phyloP scores from a whole-genome alignment of 2,797 vertebrate species.

The Oceanodroma leucorhoa region DNA sequence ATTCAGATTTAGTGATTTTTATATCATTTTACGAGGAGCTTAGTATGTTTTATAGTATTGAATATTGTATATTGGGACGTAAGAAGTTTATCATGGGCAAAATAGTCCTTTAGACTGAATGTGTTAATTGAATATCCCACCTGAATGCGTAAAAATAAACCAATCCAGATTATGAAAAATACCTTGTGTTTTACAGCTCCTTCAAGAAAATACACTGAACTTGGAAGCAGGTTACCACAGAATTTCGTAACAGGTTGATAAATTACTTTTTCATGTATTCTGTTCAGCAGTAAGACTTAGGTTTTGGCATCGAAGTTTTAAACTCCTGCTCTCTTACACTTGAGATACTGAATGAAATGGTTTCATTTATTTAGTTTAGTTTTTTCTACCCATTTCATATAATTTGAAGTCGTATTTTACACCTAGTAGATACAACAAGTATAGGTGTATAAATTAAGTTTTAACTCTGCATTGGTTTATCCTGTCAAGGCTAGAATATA shows the following conservation, averaged over 20 bases:
- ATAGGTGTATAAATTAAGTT: neutral
- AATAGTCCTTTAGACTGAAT: neutral
- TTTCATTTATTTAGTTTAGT: neutral
- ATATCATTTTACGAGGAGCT: neutral
- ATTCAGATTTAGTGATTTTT: neutral
- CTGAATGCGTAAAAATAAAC: conserved; percentile 13
- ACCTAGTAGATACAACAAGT: neutral
- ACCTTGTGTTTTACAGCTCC: conserved; percentile 68
- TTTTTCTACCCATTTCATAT: neutral
- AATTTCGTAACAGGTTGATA: conserved; percentile 66
- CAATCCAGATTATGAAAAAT: conserved; percentile 59
- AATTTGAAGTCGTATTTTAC: neutral
- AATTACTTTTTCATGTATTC: conserved; percentile 64
- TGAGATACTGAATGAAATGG: neutral
- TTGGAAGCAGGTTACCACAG: conserved; percentile 66
- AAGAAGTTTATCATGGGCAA: neutral
- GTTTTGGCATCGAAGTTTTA: neutral
- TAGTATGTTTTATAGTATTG: neutral
- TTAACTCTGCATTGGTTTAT: neutral
- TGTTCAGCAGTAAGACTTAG: conserved; percentile 10
- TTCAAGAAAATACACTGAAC: conserved; percentile 62
- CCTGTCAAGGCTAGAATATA: neutral
- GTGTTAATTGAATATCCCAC: neutral
- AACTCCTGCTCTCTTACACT: neutral
- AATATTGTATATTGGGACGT: neutral